Conservation (phyloP, 2,797 vertebrate species). For the Macrochelys suwanniensis region DNA sequence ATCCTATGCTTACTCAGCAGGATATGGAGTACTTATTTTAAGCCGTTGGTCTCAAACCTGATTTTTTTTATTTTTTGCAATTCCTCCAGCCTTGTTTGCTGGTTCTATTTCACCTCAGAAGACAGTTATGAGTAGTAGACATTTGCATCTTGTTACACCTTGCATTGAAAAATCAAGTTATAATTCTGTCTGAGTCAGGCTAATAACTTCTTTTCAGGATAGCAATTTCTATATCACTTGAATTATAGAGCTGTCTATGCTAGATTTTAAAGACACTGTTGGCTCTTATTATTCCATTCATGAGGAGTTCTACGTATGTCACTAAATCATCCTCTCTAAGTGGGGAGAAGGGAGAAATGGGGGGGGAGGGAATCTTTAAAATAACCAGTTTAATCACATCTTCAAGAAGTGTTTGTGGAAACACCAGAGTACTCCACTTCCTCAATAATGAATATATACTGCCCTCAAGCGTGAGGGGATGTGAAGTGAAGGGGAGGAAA, state of each 20-base stretch:
- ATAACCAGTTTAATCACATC: neutral
- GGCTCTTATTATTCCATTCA: neutral
- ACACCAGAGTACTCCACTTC: neutral
- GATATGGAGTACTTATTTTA: neutral
- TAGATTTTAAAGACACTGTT: neutral
- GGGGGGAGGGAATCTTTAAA: neutral
- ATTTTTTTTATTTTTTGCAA: neutral
- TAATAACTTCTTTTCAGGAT: constrained; percentile 2
- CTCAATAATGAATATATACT: constrained; percentile 50
- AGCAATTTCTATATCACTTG: neutral
- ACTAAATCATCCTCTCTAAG: neutral
- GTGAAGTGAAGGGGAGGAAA: constrained; percentile 54
- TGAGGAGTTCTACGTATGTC: neutral
- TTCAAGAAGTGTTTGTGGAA: neutral
- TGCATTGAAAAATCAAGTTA: constrained; percentile 13
- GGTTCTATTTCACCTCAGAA: neutral
- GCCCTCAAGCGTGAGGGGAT: constrained; percentile 62
- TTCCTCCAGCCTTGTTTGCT: neutral
- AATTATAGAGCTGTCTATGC: neutral
- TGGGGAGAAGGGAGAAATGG: neutral
- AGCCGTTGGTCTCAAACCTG: neutral
- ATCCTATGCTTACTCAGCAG: neutral
- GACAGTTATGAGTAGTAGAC: neutral
- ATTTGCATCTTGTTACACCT: neutral
- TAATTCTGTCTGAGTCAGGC: constrained; percentile 1